These are phyloP conservation scores for Hydractinia symbiolongicarpus DNA, from an alignment of 30 jellyfish, hydroid and myxozoan genomes.

Conservation along the genomic window DNA sequence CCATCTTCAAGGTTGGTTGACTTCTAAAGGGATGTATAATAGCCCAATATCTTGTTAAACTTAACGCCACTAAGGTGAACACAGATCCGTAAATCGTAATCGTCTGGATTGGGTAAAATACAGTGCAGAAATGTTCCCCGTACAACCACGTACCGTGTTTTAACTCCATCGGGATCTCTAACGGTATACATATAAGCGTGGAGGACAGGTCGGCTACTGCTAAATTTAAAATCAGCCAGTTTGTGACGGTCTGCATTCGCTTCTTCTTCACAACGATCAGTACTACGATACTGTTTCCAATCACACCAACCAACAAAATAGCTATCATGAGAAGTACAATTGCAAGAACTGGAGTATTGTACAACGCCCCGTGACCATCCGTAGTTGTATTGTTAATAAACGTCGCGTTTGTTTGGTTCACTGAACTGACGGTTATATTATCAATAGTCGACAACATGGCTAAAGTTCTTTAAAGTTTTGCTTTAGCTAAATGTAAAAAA, in stretches of 20 bases:
- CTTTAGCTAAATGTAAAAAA: no score
- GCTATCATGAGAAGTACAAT: slow-evolving; percentile 21
- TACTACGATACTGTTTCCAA: slow-evolving; percentile 79
- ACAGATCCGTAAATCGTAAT: slow-evolving; percentile 88
- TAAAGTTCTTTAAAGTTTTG: no score
- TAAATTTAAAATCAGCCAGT: slow-evolving; percentile 83
- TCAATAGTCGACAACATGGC: no score
- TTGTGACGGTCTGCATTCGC: slow-evolving; percentile 95
- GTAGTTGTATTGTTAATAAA: no score
- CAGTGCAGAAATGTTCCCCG: slow-evolving; percentile 69
- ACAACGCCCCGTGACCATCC: no score
- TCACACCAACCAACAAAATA: slow-evolving; percentile 49
- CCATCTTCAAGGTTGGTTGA: slow-evolving; percentile 71
- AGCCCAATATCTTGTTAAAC: slow-evolving; percentile 97
- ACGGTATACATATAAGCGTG: slow-evolving; percentile 76
- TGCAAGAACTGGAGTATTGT: not conserved
- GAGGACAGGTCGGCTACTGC: slow-evolving; percentile 89
- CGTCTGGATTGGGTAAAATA: slow-evolving; percentile 88
- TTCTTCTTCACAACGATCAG: slow-evolving; percentile 67
- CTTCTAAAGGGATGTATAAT: slow-evolving; percentile 74
- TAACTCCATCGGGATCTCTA: slow-evolving; percentile 74
- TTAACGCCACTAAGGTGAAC: slow-evolving; percentile 76
- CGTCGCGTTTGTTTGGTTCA: no score
- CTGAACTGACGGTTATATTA: no score
- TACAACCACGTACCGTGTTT: slow-evolving; percentile 63